Base-by-base conservation (phyloP, 1,140 invertebrate species). In the Hylaeus anthracinus region DNA sequence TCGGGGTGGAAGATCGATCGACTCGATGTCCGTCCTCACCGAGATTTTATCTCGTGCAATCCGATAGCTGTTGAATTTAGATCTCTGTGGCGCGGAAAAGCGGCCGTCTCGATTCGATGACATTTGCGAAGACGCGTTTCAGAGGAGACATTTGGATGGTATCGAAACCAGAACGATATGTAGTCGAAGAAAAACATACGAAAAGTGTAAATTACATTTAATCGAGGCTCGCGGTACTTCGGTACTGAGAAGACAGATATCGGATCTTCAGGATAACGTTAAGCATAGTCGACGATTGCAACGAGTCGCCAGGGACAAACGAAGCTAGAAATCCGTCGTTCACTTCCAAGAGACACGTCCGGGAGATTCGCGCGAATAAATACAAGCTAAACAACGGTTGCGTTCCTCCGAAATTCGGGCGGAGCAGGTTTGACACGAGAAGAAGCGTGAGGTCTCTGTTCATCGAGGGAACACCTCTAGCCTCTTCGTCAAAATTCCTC, bases 1-100 rank as follows among this genome's bases (percentile, higher is more conserved):
- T 90, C 89, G 87, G 85, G 82, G 72, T 37, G 82, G 88, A 92
- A 92, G 91, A 92, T 92, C 90, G 91, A 91, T 92, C 80, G 88
- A 67, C 71, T 14, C 71, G 55, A 67, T 84, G 82, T 26, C 67
- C 67, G 85, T 88, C 86, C 86, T 82, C 75, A 72, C 84, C 72
- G 79, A 86, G 86, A 90, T 85, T 82, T 83, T 74, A 74, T 82
- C 77, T 55, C 55, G 65, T 55, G 75, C 82, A 73, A 86, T 84
- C 72, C 82, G 85, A 86, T 85, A 70, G 76, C 63, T 72, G 67
- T 75, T 9, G n/a, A 86, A 81, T 84, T 53, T n/a, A 76, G 82
- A 86, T 86, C 72, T 70, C 9, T 0, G 26, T 26, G 26, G 26
- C 26, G 26, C 26, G 26, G 26, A 26, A 26, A 43, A 41, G 26